These are phyloP conservation scores for Cyprinodon diabolis DNA, from an alignment of 2,797 vertebrate genomes.

Conservation along the genomic window DNA sequence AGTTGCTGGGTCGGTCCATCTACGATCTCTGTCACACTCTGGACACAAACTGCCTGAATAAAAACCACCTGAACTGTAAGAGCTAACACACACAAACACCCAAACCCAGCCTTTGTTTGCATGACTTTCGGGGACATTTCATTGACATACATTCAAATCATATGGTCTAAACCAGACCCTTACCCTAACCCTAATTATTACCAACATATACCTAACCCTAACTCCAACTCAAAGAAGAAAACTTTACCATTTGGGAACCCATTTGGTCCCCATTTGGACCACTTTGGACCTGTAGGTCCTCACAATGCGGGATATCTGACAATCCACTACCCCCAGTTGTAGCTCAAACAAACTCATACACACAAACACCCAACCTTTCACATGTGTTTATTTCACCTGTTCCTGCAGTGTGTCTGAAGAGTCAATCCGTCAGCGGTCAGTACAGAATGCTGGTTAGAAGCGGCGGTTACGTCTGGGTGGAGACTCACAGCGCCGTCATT, in stretches of 20 bases:
- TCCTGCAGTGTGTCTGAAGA: constrained; percentile 89
- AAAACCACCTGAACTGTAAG: constrained; percentile 93
- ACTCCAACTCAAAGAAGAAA: too few relatives aligned
- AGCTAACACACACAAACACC: constrained; percentile 12
- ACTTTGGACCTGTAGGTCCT: too few relatives aligned
- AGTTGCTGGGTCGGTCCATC: constrained; percentile 90
- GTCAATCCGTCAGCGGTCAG: constrained; percentile 90
- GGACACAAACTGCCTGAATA: constrained; percentile 88
- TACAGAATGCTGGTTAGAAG: constrained; percentile 95
- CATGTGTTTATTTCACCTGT: not conserved
- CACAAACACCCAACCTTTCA: not conserved
- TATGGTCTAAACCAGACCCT: too few relatives aligned
- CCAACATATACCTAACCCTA: too few relatives aligned
- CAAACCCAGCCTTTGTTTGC: not conserved
- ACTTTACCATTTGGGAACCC: too few relatives aligned
- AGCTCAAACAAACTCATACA: not conserved
- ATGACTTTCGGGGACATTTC: too few relatives aligned
- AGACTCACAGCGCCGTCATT: constrained; percentile 93
- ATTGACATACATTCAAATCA: too few relatives aligned
- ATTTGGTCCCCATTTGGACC: too few relatives aligned
- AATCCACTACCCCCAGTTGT: too few relatives aligned
- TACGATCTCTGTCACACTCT: constrained; percentile 93
- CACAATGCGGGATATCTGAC: too few relatives aligned
- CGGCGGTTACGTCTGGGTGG: constrained; percentile 94
- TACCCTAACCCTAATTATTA: too few relatives aligned